Evolutionary conservation across 2,888 invertebrate species (phyloP), one percentile per base, ranked within the genome.

Genomic region (Helleia helle): DNA sequence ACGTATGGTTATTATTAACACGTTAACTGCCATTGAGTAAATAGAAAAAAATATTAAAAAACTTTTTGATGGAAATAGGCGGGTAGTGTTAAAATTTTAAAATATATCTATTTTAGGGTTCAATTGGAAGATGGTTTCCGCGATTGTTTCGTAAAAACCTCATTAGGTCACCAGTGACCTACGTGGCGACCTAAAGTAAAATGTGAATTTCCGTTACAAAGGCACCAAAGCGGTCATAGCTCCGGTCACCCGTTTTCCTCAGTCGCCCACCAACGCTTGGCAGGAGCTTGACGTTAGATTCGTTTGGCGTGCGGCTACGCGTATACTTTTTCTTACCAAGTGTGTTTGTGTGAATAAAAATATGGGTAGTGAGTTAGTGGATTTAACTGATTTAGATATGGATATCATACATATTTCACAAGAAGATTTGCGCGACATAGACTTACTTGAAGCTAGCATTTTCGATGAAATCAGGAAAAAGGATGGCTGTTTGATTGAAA

Each of bases 161-260:
- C 13, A 14, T 29, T 15, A 29, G 29, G 29, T 8, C 14, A 29
- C 29, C 15, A 29, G 29, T 29, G 29, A 13, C 29, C 8, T 13
- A 14, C 13, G 29, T 29, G 29, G 29, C 29, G 29, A 14, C 29
- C 14, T 29, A 29, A 29, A 14, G 13, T 14, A 29, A 29, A 29
- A 29, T 14, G 29, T 29, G 13, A 13, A 30, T 15, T 15, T 15
- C 17, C 15, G n/a, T n/a, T n/a, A n/a, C n/a, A n/a, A n/a, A n/a
- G n/a, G 37, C 37, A 37, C 37, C 37, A 43, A 45, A 40, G 43
- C 38, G 45, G 40, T 29, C 34, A 24, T 36, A 28, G 7, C 42
- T 31, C 38, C 38, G 31, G 31, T 30, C 38, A 37, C 39, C 30
- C 39, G 39, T 39, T n/a, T 39, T 14, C 30, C 30, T 18, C 39